A percentile compares a stretch with the other conserved stretches of the same genome.
Conservation (phyloP, 2,113 vertebrate species). For the Coptodon rendalli region DNA sequence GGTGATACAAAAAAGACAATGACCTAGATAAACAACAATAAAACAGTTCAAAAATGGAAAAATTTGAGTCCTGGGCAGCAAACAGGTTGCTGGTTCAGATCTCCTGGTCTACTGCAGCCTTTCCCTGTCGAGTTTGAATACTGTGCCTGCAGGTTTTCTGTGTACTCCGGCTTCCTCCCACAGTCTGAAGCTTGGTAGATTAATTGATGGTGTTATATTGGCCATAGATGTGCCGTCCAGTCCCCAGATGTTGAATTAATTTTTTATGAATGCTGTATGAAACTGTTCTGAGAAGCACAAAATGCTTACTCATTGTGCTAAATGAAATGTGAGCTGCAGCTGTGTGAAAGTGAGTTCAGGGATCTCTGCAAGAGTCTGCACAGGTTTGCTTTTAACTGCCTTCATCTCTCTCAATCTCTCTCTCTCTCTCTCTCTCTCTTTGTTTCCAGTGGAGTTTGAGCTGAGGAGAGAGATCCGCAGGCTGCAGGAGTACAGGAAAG, state of each 20-base stretch:
- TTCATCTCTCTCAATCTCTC: background rate
- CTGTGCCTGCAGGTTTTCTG: background rate
- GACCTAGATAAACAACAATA: background rate
- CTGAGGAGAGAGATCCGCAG: slow-evolving; percentile 87
- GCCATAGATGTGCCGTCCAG: background rate
- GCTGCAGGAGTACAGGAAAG: slow-evolving; percentile 90
- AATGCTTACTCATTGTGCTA: background rate
- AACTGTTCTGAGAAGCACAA: background rate
- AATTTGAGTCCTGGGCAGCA: background rate
- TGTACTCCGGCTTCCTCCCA: background rate
- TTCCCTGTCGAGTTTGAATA: background rate
- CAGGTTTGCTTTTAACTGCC: background rate
- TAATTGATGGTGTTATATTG: background rate
- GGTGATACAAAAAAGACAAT: background rate
- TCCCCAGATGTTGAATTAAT: background rate
- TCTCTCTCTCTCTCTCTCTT: background rate
- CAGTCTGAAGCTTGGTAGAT: background rate
- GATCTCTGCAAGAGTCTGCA: background rate
- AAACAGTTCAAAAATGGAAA: background rate
- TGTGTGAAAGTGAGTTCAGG: background rate
- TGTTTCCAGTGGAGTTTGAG: slow-evolving; percentile 90
- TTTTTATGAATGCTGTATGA: background rate
- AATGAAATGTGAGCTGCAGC: background rate
- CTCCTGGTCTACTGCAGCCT: background rate
- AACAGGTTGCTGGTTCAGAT: background rate